Percentiles rank a stretch among this genome's conserved stretches.
Conservation (phyloP, 2,113 vertebrate genomes). For the Platysteira castanea region DNA sequence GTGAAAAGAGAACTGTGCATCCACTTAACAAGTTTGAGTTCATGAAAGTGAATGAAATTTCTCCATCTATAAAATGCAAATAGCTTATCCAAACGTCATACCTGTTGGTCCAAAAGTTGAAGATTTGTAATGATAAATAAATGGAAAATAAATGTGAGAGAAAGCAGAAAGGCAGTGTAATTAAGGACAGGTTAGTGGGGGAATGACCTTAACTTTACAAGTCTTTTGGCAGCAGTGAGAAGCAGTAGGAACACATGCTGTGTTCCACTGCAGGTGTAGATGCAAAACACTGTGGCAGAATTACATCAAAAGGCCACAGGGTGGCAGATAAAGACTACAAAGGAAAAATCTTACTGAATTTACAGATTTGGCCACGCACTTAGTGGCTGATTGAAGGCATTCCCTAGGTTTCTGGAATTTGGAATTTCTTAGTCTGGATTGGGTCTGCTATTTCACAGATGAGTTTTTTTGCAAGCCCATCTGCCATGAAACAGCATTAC, state of each 20-base stretch:
- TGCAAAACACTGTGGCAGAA: not conserved
- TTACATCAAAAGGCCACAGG: not conserved
- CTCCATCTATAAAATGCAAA: not conserved
- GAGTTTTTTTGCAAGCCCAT: not conserved
- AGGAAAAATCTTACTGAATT: not conserved
- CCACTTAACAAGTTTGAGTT: not conserved
- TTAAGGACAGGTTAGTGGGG: not conserved
- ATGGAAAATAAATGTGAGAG: not conserved
- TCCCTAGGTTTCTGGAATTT: not conserved
- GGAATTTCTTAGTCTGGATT: not conserved
- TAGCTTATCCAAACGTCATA: not conserved
- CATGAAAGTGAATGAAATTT: not conserved
- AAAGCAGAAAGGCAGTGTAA: not conserved
- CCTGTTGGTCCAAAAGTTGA: not conserved
- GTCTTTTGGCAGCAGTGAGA: not conserved
- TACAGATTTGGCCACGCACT: too few species aligned
- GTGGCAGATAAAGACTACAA: not conserved
- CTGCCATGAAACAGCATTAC: not conserved
- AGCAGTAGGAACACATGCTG: too few species aligned
- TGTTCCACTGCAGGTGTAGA: accelerated
- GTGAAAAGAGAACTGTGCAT: not conserved
- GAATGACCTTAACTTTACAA: not conserved
- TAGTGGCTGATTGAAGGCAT: not conserved
- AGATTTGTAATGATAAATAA: not conserved
- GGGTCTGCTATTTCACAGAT: not conserved